Conservation (phyloP, 2,888 invertebrate species). For the Lepeophtheirus nordmannii region DNA sequence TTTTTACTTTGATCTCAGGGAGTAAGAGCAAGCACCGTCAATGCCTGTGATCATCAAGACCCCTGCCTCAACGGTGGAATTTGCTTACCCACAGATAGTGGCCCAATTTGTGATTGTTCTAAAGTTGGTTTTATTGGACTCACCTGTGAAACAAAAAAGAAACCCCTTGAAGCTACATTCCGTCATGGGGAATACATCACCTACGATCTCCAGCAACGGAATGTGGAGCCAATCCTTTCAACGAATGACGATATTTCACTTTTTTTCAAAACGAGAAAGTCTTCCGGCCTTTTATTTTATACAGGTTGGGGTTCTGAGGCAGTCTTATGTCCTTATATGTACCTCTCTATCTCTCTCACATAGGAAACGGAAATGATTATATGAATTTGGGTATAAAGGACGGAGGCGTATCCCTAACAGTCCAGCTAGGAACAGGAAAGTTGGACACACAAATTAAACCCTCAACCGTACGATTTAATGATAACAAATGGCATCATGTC, state of each 20-base stretch:
- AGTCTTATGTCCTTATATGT: background rate
- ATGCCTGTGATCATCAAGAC: conserved; percentile 63
- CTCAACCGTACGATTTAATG: conserved; percentile 73
- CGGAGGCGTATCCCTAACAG: conserved; percentile 61
- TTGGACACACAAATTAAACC: conserved; percentile 32
- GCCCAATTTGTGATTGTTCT: conserved; percentile 85
- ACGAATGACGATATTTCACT: conserved; percentile 77
- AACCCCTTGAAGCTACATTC: conserved; percentile 83
- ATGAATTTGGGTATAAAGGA: conserved; percentile 72
- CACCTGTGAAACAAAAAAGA: conserved; percentile 86
- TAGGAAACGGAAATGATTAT: conserved; percentile 75
- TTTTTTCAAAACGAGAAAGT: conserved; percentile 78
- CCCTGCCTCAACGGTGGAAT: conserved; percentile 88
- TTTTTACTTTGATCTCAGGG: background rate
- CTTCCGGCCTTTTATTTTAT: conserved; percentile 78
- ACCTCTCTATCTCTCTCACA: background rate
- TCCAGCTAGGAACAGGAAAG: conserved; percentile 12
- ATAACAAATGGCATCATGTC: conserved; percentile 90
- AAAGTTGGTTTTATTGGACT: conserved; percentile 82
- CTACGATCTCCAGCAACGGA: conserved; percentile 70
- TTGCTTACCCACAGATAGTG: conserved; percentile 87
- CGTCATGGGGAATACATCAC: conserved; percentile 78
- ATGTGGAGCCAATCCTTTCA: conserved; percentile 72
- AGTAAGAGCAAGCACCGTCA: conserved; percentile 45
- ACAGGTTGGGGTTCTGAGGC: conserved; percentile 48